Evolutionary conservation across 2,888 invertebrate species (phyloP), one percentile per base, ranked within the genome.

Genomic region (Amblyjoppa fuscipennis): DNA sequence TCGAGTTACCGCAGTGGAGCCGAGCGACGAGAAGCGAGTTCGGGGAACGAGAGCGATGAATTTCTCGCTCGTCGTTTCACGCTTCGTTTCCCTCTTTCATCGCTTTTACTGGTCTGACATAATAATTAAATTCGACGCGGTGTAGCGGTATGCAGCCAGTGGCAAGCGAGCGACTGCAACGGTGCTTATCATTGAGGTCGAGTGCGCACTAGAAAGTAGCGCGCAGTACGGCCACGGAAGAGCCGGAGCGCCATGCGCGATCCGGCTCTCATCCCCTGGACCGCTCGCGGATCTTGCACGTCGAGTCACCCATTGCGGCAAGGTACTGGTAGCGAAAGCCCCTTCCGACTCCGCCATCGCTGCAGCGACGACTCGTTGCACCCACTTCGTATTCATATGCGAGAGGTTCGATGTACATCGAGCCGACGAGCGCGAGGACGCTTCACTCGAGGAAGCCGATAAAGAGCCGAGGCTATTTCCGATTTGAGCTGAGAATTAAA

Each of bases 51-150:
- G 49, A 64, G 2, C 49, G 16, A 77, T 45, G 28, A 82, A 78
- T 70, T 70, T 59, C 49, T 66, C 74, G 41, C 41, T 38, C 49
- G n/a, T 71, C 53, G 41, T 49, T 74, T 45, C 11, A 41, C 64
- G 59, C 59, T 68, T 16, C 31, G n/a, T 41, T 79, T 83, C 38
- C n/a, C 31, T 49, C 79, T 79, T 76, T 79, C 61, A 73, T 61
- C 56, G 25, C 76, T 53, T 38, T 71, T 56, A 28, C 38, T 0
- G 31, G 28, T 13, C 79, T 84, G 87, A 61, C 81, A 83, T 86
- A 87, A 89, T 89, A 90, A 91, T 91, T 90, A 90, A 89, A 87
- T 89, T 89, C 88, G 89, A 91, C 88, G 87, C 84, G 84, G 87
- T 56, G 71, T 82, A 61, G 66, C 45, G 49, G 34, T 49, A 56